A percentile compares a stretch with the other conserved stretches of the same genome.
phyloP scores from a whole-genome alignment of 2,888 invertebrate genomes.

The Zele albiditarsus region DNA sequence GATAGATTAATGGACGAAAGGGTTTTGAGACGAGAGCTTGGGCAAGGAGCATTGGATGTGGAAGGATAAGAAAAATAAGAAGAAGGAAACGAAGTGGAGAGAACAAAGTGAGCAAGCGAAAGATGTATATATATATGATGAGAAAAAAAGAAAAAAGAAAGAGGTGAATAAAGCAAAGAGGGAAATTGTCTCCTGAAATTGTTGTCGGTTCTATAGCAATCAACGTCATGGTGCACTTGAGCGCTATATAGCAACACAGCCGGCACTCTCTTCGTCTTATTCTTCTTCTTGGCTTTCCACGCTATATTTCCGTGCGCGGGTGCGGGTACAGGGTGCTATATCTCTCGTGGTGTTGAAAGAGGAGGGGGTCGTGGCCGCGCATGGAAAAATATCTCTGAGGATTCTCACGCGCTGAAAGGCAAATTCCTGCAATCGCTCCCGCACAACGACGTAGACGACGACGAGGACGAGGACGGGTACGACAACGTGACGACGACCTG shows the following conservation, averaged over 20 bases:
- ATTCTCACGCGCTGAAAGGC: conserved; percentile 54
- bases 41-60: conserved; percentile 8
- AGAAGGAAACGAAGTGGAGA: conserved; percentile 15
- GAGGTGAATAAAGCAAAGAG: conserved; percentile 28
- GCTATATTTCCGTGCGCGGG: conserved; percentile 33
- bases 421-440: conserved; percentile 38
- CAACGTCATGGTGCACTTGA: conserved; percentile 40
- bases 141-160: conserved; percentile 30
- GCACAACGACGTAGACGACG: conserved; percentile 14
- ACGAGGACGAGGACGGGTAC: neutral
- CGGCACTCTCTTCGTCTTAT: conserved; percentile 1
- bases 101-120: neutral
- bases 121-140: neutral
- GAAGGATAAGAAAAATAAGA: conserved; percentile 10
- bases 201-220: conserved; percentile 40
- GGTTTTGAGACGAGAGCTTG: conserved; percentile 12
- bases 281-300: conserved; percentile 34
- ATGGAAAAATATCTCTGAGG: conserved; percentile 52
- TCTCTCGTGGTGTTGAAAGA: conserved; percentile 28
- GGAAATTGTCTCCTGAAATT: conserved; percentile 46
- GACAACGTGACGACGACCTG: conserved; percentile 18
- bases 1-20: conserved; percentile 38
- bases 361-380: conserved; percentile 7
- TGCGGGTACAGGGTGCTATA: neutral
- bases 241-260: conserved; percentile 6